Base-by-base conservation (phyloP, 2,113 vertebrate species). In the Vicugna pacos region DNA sequence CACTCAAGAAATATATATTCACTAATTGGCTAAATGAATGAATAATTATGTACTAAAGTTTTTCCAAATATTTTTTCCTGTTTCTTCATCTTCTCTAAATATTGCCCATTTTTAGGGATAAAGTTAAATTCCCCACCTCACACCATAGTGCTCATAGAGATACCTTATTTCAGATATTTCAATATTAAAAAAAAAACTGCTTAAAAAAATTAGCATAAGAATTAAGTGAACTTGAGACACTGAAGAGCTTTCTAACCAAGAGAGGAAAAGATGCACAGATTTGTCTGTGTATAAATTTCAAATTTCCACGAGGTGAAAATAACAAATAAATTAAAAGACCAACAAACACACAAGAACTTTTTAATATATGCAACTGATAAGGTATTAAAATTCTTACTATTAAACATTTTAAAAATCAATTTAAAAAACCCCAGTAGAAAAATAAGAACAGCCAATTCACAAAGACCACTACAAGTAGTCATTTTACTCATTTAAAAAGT, bases 241-340 rank as follows among this genome's bases (percentile, higher is more conserved):
- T 13, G 48, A 69, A 70, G 16, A 79, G 56, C 20, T 65, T 90
- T 93, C 81, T 54, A 79, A 22, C 50, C 13, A 11, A 77, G 19
- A 54, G 22, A 75, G 35, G 6, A 91, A 48, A 75, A 85, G 30
- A 56, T 26, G 12, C 38, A 76, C n/a, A 94, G 13, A 80, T 69
- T 65, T 89, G 10, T 52, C 54, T 89, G 7, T 32, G 7, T 83
- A 87, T 73, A 42, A 62, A 70, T 50, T 73, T 93, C 46, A 89
- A 89, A 91, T 82, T 79, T 77, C 67, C 77, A n/a, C 46, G 50
- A 72, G 30, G 69, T 65, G 46, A 67, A 97, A 92, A 75, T 56
- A 46, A 42, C n/a, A 58, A 73, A 58, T 17, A 58, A 38, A 65
- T 60, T 62, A 77, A 93, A 70, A 91, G 4, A 5, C 1, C 58